Conservation (phyloP, 2,113 vertebrate genomes). For the Cariama cristata region DNA sequence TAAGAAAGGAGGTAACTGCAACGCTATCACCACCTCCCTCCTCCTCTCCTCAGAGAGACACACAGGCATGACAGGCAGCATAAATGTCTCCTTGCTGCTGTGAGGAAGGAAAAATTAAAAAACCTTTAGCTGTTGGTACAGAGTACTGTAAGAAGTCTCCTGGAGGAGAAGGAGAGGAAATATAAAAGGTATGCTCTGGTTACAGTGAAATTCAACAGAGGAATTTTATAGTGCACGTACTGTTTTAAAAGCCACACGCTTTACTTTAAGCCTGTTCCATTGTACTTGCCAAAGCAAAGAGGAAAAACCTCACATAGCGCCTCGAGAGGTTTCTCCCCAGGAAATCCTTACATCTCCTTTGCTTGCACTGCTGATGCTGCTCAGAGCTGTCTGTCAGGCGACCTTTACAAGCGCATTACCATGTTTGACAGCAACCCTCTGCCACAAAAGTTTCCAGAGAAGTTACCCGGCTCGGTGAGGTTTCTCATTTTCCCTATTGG, state of each 20-base stretch:
- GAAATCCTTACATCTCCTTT: not conserved
- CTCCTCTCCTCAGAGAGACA: not conserved
- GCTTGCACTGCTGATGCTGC: not conserved
- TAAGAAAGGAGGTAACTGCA: not conserved
- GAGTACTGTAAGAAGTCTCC: not conserved
- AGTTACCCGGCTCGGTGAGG: not conserved
- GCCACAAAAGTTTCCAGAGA: slow-evolving; percentile 1
- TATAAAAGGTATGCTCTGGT: not conserved
- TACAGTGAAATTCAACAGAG: not conserved
- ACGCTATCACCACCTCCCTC: not conserved
- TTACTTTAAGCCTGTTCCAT: not conserved
- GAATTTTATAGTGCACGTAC: not conserved
- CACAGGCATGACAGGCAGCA: not conserved
- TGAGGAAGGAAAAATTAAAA: not conserved
- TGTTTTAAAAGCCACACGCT: not conserved
- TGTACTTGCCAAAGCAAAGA: slow-evolving; percentile 28
- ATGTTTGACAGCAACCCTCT: not conserved
- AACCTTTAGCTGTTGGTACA: not conserved
- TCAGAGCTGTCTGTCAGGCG: not conserved
- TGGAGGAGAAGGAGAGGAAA: not conserved
- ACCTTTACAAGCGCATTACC: slow-evolving; percentile 1
- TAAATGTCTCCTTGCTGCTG: not conserved
- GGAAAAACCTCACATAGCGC: not conserved
- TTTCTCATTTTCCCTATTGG: slow-evolving; percentile 40
- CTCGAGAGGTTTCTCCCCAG: not conserved